Percentiles rank a stretch among this genome's conserved stretches.
Conservation (phyloP, 2,797 vertebrate species). For the Molossus molossus region DNA sequence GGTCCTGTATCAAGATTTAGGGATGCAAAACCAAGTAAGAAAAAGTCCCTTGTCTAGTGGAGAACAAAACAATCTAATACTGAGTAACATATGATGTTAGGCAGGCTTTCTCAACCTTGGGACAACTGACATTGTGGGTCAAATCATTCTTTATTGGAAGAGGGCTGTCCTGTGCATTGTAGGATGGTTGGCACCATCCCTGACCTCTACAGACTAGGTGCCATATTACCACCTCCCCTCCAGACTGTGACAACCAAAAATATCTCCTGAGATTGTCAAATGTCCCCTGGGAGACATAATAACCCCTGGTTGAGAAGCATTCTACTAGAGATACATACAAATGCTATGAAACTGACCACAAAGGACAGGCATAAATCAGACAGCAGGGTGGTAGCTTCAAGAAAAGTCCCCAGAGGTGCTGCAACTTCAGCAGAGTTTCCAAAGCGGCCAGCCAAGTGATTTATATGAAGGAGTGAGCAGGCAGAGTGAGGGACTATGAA, state of each 20-base stretch:
- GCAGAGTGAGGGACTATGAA: neutral
- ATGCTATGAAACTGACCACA: neutral
- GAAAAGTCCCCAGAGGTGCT: neutral
- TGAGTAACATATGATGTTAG: neutral
- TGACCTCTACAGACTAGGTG: neutral
- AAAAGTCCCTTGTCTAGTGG: neutral
- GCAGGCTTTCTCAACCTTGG: neutral
- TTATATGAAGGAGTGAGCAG: neutral
- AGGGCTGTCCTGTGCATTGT: neutral
- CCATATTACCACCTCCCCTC: neutral
- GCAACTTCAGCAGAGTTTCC: neutral
- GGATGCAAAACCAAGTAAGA: conserved; percentile 49
- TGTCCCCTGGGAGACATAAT: neutral
- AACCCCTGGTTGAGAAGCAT: neutral
- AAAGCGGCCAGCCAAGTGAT: neutral
- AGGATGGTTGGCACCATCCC: neutral
- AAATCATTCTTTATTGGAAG: neutral
- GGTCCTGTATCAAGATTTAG: conserved; percentile 12
- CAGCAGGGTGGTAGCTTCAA: neutral
- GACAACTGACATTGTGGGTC: neutral
- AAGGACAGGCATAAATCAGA: neutral
- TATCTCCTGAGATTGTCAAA: neutral
- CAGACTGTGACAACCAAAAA: neutral
- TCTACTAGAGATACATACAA: neutral
- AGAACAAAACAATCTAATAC: neutral